Evolutionary conservation across 2,888 invertebrate genomes (phyloP), one percentile per base, ranked within the genome.

Genomic region (Gibbula magus): DNA sequence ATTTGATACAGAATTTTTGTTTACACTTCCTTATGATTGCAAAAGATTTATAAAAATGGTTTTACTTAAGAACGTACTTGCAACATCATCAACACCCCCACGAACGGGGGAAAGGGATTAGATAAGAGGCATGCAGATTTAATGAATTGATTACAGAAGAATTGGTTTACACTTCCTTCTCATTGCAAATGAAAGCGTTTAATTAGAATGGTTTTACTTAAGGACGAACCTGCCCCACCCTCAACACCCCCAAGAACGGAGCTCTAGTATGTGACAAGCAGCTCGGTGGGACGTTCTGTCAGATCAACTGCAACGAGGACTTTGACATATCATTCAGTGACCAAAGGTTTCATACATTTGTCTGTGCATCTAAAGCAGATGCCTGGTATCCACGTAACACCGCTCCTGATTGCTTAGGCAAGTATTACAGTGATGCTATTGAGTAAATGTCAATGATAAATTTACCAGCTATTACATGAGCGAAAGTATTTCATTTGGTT

Each of bases 231-330:
- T 74, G 74, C 22, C 25, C 45, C 13, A 8, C 20, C 8, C 45
- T 74, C 16, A 20, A 45, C 22, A 51, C 74, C 20, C 74, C 74
- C 1, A 74, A 74, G 51, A 39, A 74, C 25, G 74, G 74, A 39
- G 74, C 74, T 13, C 51, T 74, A 35, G 45, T 52, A 16, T 74
- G 74, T 74, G 74, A 74, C 52, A 74, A 39, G 25, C 39, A 74
- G 45, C 20, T 51, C 22, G 74, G 51, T 18, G 74, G 74, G 8
- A 51, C 74, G 0, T 5, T 74, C 0, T 74, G 74, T 51, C 39
- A 39, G 16, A 39, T 74, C 45, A 22, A 39, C 0, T 74, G 74
- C 20, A 51, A 74, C 20, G 25, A 20, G 13, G 25, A 25, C 74
- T 74, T 18, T 39, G 74, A 74, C 52, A 22, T 74, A 22, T 25